A percentile compares a stretch with the other conserved stretches of the same genome.
Conservation (phyloP, 2,113 vertebrate species). For the Salvator merianae region DNA sequence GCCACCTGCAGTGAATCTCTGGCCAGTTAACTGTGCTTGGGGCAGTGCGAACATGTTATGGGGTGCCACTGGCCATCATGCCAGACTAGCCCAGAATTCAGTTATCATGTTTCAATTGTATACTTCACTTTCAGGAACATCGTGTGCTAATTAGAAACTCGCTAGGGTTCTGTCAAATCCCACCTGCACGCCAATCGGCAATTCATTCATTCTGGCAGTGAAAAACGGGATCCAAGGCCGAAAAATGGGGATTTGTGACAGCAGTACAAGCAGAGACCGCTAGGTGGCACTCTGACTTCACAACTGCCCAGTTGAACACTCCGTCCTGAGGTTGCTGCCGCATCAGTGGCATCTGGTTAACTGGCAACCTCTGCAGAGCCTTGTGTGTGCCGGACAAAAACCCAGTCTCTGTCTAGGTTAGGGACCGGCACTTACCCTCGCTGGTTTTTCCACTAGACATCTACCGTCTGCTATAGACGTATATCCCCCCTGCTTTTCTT, state of each 20-base stretch:
- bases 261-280: neutral
- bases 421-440: neutral
- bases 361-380: constrained; percentile 29
- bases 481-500: neutral
- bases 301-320: neutral
- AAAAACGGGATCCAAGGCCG: neutral
- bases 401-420: neutral
- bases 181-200: neutral
- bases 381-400: constrained; percentile 10
- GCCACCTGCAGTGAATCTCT: neutral
- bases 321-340: neutral
- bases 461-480: no score
- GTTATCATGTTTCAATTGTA: neutral
- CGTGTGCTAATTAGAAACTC: neutral
- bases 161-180: neutral
- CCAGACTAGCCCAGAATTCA: neutral
- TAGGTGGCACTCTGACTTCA: constrained; percentile 27
- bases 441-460: neutral
- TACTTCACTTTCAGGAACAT: neutral
- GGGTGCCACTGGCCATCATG: neutral
- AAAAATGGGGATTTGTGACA: neutral
- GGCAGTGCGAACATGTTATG: neutral
- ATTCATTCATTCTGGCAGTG: neutral
- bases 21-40: neutral
- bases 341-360: neutral